These are phyloP conservation scores for Brachionus calyciflorus DNA, from an alignment of 1,140 invertebrate species.

Conservation along the genomic window DNA sequence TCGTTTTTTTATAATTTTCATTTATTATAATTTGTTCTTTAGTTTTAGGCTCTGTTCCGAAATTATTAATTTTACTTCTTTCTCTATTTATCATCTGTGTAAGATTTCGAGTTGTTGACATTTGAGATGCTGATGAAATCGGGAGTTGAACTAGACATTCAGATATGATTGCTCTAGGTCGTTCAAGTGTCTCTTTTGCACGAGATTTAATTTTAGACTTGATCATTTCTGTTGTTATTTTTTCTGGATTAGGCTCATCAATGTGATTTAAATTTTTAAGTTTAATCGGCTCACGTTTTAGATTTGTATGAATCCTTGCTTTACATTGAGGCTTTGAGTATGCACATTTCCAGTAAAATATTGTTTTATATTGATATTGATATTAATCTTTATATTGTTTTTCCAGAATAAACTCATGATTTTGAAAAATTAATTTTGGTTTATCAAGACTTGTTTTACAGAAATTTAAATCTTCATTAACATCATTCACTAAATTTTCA, in stretches of 20 bases:
- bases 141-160: background rate
- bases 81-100: conserved; percentile 11
- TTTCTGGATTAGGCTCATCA: background rate
- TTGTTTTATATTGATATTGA: no score
- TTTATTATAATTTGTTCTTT: conserved; percentile 11
- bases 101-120: background rate
- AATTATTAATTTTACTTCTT: background rate
- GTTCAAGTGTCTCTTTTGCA: no score
- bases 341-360: no score
- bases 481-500: no score
- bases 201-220: no score
- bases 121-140: background rate
- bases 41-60: background rate
- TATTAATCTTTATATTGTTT: no score
- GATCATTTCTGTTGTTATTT: background rate
- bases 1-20: background rate
- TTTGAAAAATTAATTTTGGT: no score
- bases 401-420: no score
- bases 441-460: no score
- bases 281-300: background rate
- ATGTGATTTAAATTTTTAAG: background rate
- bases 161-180: background rate
- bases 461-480: no score
- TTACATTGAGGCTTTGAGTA: no score
- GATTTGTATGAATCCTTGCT: conserved; percentile 16